Base-by-base conservation (phyloP, 64 coral and sea anemone genomes). In the Pocillopora damicornis region DNA sequence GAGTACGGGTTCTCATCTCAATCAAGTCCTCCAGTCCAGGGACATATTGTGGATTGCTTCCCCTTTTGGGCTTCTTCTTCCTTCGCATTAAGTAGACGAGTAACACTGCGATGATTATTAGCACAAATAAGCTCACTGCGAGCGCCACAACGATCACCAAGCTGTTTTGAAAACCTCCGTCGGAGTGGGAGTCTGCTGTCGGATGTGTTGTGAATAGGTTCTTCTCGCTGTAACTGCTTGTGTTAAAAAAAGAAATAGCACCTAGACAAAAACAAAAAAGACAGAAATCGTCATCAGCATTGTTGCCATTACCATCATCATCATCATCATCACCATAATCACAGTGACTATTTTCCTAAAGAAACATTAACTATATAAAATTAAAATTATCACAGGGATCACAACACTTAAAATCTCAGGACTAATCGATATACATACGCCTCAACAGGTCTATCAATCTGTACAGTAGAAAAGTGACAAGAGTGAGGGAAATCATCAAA, bases 21-120 rank as follows among this genome's bases (percentile, higher is more conserved):
- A 85, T 85, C 65, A 73, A 45, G 20, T 85, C 81, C 64, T 85
- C 81, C 1, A 85, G 81, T 58, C 81, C 65, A 72, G 65, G 81
- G 20, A 85, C 80, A 62, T 83, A 73, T 30, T 26, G 63, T 15
- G 81, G 64, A 56, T 85, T n/a, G 18, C 20, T 36, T 2, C n/a
- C 66, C 17, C 15, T 72, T 85, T 85, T 72, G 0, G 5, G 63
- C 12, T 13, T 68, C 34, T 83, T 72, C 35, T 23, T 51, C 13
- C 65, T 67, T 73, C 68, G 45, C 81, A 72, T 85, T 42, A 85
- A 23, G 42, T 22, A n/a, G 9, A 72, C 51, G 13, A 85, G 81
- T 9, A 73, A 37, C 10, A 15, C 9, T 7, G 64, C 65, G 57
- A 73, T 59, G 2, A 85, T 20, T 18, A 25, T 17, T 37, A 85